Base-by-base conservation (phyloP, 2,797 vertebrate species). In the Gallirallus australis region DNA sequence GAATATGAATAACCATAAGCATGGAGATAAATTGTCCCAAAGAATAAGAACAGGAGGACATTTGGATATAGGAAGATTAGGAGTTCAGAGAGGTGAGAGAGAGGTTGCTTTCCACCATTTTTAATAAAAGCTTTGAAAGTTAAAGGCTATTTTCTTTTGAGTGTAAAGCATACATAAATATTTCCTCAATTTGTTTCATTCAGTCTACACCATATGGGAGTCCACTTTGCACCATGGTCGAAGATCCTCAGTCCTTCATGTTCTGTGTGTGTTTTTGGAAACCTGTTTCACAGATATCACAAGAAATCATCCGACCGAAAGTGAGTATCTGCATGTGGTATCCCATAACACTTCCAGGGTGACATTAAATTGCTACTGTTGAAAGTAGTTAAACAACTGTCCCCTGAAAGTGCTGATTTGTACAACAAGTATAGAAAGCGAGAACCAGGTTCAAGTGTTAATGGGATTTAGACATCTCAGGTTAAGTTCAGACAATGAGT, bases 381-480 rank as follows among this genome's bases (percentile, higher is more conserved):
- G 30, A 25, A 69, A 12, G 35, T 40, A 33, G 15, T 7, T 59
- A 65, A 71, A 60, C 28, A 53, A 64, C 21, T 76, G 6, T 37
- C 4, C 11, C 11, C n/a, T 82, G 24, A 65, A 82, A 76, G 19
- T 48, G 16, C 9, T 57, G 19, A 48, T 91, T 82, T 50, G 4
- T 48, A 40, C 7, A 56, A 24, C 2, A 78, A 2, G 19, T 52
- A 7, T 2, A 57, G 37, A 40, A 56, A 35, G 16, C 0, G 15
- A 90, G 24, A 89, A 57, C 4, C 10, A 27, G 50, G 15, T 54
- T 82, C 27, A 71, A 27, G 40, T 27, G 47, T 81, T 54, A 72
- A 57, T 33, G 24, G 40, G 4, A 3, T 69, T 4, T 3, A 52
- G 15, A 30, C 15, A 16, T 13, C 4, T 37, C 0, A 0, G 8